These are phyloP conservation scores for Girardinichthys multiradiatus DNA, from an alignment of 2,113 vertebrate genomes.

Conservation along the genomic window DNA sequence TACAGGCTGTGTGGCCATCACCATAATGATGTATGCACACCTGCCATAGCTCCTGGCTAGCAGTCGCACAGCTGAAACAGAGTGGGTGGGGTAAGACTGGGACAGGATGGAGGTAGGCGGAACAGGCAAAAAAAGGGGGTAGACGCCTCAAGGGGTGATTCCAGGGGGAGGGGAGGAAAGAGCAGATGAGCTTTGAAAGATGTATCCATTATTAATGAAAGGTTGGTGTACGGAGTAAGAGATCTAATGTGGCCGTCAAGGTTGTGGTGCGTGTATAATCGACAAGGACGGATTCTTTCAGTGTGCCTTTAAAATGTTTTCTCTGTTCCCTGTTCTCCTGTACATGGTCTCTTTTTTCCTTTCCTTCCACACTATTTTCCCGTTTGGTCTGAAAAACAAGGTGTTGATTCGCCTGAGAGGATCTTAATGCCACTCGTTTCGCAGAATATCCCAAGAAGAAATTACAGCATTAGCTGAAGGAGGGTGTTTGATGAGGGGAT, in stretches of 20 bases:
- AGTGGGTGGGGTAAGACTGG: not conserved
- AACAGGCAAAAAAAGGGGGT: conserved; percentile 14
- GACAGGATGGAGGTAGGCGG: conserved; percentile 45
- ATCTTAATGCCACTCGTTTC: conserved; percentile 45
- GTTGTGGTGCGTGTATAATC: conserved; percentile 69
- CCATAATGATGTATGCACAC: conserved; percentile 71
- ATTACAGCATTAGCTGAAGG: conserved; percentile 13
- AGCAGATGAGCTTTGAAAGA: conserved; percentile 69
- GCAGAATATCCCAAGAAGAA: conserved; percentile 14
- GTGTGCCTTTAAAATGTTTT: conserved; percentile 48
- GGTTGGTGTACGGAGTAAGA: conserved; percentile 76
- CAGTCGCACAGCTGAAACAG: conserved; percentile 58
- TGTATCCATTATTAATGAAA: conserved; percentile 82
- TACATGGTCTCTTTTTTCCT: conserved; percentile 10
- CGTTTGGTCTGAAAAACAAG: conserved; percentile 7
- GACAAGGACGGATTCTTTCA: conserved; percentile 63
- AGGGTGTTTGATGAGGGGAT: conserved; percentile 37
- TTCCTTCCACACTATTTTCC: not conserved
- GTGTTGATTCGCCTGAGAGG: conserved; percentile 12
- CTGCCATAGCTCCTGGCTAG: conserved; percentile 66
- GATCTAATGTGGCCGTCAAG: conserved; percentile 80
- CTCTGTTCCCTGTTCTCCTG: conserved; percentile 25
- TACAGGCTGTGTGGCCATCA: conserved; percentile 65
- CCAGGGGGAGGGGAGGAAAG: conserved; percentile 43
- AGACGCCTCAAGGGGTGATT: conserved; percentile 58